Conservation (phyloP, 1,140 invertebrate genomes). For the Acromyrmex heyeri region DNA sequence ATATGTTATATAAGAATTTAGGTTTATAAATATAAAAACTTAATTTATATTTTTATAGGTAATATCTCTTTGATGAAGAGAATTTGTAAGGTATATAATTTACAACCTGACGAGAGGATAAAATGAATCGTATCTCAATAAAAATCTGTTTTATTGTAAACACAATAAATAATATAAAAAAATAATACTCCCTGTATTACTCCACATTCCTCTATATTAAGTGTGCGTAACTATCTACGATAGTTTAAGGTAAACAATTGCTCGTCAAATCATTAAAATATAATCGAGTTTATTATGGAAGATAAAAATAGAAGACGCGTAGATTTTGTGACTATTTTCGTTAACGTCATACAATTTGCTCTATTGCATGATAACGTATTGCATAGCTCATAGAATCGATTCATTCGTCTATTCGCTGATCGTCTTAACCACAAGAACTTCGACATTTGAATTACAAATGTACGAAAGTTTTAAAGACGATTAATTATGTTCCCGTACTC, state of each 20-base stretch:
- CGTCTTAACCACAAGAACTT: background rate
- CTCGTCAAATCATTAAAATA: background rate
- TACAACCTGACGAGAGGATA: background rate
- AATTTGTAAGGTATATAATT: background rate
- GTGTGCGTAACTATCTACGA: background rate
- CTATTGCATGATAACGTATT: background rate
- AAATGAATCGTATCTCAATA: background rate
- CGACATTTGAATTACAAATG: constrained; percentile 1
- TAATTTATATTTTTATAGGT: constrained; percentile 1
- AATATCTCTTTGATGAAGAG: background rate
- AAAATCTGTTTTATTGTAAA: constrained; percentile 49
- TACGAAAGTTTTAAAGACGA: background rate
- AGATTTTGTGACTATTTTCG: background rate
- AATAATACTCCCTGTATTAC: background rate
- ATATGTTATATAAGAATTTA: constrained; percentile 2
- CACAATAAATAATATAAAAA: constrained; percentile 58
- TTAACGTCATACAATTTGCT: background rate
- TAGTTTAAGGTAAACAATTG: background rate
- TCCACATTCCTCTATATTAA: constrained; percentile 3
- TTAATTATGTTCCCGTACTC: constrained; percentile 71
- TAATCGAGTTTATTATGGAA: background rate
- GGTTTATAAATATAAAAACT: background rate
- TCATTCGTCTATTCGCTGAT: constrained; percentile 20
- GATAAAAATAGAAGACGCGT: background rate
- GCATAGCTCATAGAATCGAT: constrained; percentile 9